phyloP scores from a whole-genome alignment of 2,113 vertebrate genomes.

The Grus americana region DNA sequence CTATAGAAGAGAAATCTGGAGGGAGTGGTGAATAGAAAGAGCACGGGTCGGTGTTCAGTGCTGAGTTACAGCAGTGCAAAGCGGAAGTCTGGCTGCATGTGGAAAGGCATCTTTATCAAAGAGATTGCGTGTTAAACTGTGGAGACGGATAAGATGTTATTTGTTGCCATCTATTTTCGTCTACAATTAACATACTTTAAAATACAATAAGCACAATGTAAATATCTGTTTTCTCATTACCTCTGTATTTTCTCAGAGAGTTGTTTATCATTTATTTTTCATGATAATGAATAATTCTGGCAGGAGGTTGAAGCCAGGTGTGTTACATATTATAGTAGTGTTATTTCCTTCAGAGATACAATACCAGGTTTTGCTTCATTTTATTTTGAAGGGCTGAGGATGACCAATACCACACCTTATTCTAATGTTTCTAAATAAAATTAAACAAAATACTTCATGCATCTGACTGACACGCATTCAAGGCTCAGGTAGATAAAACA shows the following conservation, averaged over 20 bases:
- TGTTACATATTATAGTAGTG: accelerated
- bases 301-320: not conserved
- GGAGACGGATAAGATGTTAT: not conserved
- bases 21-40: not conserved
- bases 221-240: not conserved
- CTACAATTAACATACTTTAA: not conserved
- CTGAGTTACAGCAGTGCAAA: not conserved
- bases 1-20: not conserved
- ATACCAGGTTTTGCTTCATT: not conserved
- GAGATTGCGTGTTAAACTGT: not conserved
- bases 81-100: not conserved
- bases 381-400: not conserved
- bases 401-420: not conserved
- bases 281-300: not conserved
- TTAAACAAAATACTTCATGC: not conserved
- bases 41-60: accelerated
- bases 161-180: not conserved
- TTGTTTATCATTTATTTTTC: not conserved
- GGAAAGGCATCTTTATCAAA: not conserved
- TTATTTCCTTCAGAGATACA: not conserved
- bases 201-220: not conserved
- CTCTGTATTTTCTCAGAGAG: not conserved
- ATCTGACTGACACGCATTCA: not conserved
- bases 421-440: not conserved
- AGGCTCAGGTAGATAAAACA: not conserved